Conservation (phyloP, 2,113 vertebrate species). For the Epinephelus cyanopodus region DNA sequence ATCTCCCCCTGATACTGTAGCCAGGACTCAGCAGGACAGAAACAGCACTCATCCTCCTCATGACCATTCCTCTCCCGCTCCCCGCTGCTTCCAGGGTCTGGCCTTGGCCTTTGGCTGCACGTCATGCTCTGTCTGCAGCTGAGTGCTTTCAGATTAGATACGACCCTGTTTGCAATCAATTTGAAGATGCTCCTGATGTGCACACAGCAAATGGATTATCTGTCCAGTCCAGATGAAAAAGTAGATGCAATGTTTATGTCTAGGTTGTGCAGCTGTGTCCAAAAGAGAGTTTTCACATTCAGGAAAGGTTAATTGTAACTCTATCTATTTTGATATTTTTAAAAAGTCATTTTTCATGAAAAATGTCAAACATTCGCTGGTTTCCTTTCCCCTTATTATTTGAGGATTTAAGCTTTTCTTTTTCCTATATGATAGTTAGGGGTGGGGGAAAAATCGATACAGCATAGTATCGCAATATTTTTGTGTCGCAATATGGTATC, state of each 20-base stretch:
- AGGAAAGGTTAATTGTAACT: neutral
- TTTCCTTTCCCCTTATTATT: neutral
- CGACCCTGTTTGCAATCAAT: conserved; percentile 20
- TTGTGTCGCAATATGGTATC: too few relatives aligned
- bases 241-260: neutral
- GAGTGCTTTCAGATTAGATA: conserved; percentile 55
- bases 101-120: conserved; percentile 69
- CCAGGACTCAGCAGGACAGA: conserved; percentile 64
- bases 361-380: neutral
- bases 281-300: neutral
- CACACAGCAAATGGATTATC: neutral
- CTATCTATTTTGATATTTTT: too few relatives aligned
- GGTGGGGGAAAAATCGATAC: too few relatives aligned
- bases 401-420: conserved; percentile 10
- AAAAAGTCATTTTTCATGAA: neutral
- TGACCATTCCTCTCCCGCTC: conserved; percentile 63
- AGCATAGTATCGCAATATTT: too few relatives aligned
- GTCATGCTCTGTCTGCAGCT: conserved; percentile 67
- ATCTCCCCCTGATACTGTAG: conserved; percentile 40
- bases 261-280: neutral
- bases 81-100: conserved; percentile 56
- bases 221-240: neutral
- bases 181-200: neutral
- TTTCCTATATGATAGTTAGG: neutral
- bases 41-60: conserved; percentile 68